Conservation (phyloP, 2,888 invertebrate genomes). For the Sinohyriopsis cumingii region DNA sequence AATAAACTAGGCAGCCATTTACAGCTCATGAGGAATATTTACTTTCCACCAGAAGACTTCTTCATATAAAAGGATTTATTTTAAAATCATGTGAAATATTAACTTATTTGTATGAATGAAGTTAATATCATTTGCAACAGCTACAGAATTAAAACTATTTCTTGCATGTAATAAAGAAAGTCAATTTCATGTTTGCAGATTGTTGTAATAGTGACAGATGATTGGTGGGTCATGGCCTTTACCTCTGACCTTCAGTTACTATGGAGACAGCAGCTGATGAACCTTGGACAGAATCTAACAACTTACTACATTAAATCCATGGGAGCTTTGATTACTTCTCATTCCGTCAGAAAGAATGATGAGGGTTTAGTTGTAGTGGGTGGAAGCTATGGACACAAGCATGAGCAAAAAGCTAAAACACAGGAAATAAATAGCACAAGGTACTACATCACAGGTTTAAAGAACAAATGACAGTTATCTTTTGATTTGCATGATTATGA, state of each 20-base stretch:
- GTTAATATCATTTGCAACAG: neutral
- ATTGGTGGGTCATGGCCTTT: conserved; percentile 67
- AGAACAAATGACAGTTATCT: too few relatives aligned
- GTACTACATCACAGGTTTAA: neutral
- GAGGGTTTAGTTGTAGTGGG: conserved; percentile 62
- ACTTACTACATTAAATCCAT: conserved; percentile 61
- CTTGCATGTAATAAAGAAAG: neutral
- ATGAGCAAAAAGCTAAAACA: too few relatives aligned
- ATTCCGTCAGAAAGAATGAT: conserved; percentile 61
- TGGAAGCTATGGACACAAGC: conserved; percentile 61
- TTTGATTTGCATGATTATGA: too few relatives aligned
- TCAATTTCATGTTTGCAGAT: conserved; percentile 44
- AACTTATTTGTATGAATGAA: too few relatives aligned
- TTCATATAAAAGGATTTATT: too few relatives aligned
- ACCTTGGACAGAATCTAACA: conserved; percentile 44
- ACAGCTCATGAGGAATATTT: too few relatives aligned
- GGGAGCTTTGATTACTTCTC: conserved; percentile 58
- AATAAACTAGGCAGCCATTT: too few relatives aligned
- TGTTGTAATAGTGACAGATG: conserved; percentile 64
- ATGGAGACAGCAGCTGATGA: conserved; percentile 59
- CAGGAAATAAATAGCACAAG: neutral
- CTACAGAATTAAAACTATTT: neutral
- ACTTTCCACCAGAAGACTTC: too few relatives aligned
- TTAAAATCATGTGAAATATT: neutral
- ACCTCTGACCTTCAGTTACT: conserved; percentile 53